phyloP scores from a whole-genome alignment of 1,140 invertebrate species.

The Marisa cornuarietis region DNA sequence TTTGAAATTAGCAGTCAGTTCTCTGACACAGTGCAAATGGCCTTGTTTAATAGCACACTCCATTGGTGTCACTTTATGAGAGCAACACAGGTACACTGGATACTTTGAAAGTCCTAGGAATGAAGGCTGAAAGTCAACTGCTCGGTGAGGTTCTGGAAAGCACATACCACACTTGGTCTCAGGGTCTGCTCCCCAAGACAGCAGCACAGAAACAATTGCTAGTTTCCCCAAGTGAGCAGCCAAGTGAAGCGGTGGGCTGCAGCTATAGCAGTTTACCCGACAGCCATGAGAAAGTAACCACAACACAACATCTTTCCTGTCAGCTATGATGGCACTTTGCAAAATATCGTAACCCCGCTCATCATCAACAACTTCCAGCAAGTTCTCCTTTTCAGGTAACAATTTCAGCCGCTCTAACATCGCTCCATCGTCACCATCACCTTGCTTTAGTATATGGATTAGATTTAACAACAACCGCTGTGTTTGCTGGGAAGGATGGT shows the following conservation, averaged over 20 bases:
- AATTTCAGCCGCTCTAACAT: constrained; percentile 13
- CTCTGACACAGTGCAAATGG: constrained; percentile 42
- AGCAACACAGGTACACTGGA: constrained; percentile 43
- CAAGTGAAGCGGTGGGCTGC: constrained; percentile 56
- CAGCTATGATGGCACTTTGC: constrained; percentile 44
- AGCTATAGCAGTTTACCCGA: constrained; percentile 32
- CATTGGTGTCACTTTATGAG: constrained; percentile 34
- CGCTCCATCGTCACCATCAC: neutral
- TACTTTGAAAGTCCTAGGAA: constrained; percentile 47
- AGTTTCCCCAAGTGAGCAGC: constrained; percentile 50
- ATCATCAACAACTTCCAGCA: constrained; percentile 42
- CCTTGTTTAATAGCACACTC: constrained; percentile 49
- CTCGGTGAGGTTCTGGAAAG: constrained; percentile 52
- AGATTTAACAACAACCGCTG: constrained; percentile 25
- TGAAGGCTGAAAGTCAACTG: constrained; percentile 29
- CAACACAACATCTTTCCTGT: constrained; percentile 38
- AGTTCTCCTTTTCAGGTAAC: constrained; percentile 37
- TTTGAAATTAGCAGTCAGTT: neutral
- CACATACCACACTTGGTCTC: constrained; percentile 49
- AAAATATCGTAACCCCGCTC: constrained; percentile 47
- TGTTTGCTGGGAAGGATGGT: constrained; percentile 35
- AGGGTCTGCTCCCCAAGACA: constrained; percentile 39
- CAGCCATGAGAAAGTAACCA: constrained; percentile 39
- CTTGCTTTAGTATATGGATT: constrained; percentile 32
- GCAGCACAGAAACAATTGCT: constrained; percentile 45